phyloP scores from a whole-genome alignment of 1,140 invertebrate species.

The Pseudoatta argentina region DNA sequence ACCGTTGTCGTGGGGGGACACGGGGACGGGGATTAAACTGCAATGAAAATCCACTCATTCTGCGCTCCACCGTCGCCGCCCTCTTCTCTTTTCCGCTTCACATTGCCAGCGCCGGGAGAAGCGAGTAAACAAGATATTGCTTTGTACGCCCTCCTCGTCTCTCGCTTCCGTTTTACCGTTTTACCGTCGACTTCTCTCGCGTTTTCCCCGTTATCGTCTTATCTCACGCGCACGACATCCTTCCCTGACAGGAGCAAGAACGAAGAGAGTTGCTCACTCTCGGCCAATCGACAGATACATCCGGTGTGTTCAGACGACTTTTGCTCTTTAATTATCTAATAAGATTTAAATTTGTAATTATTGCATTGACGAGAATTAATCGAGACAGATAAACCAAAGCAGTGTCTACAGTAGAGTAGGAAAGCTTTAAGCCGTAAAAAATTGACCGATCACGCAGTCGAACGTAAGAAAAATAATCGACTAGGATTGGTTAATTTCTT shows the following conservation, averaged over 20 bases:
- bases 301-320: background rate
- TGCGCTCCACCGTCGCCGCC: slow-evolving; percentile 32
- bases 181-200: slow-evolving; percentile 19
- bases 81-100: slow-evolving; percentile 37
- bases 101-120: slow-evolving; percentile 58
- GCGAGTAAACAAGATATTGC: slow-evolving; percentile 76
- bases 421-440: no score
- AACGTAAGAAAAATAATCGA: no score
- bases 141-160: slow-evolving; percentile 49
- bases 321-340: background rate
- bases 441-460: no score
- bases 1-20: slow-evolving; percentile 62
- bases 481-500: no score
- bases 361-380: background rate
- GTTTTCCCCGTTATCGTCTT: slow-evolving; percentile 42
- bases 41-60: slow-evolving; percentile 83
- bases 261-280: background rate
- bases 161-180: slow-evolving; percentile 27
- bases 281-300: background rate
- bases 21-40: slow-evolving; percentile 80
- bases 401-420: no score
- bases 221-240: slow-evolving; percentile 27
- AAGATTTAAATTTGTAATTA: no score
- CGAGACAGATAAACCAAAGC: background rate
- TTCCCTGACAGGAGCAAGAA: background rate